Conservation (phyloP, 2,797 vertebrate species). For the Microtus californicus region DNA sequence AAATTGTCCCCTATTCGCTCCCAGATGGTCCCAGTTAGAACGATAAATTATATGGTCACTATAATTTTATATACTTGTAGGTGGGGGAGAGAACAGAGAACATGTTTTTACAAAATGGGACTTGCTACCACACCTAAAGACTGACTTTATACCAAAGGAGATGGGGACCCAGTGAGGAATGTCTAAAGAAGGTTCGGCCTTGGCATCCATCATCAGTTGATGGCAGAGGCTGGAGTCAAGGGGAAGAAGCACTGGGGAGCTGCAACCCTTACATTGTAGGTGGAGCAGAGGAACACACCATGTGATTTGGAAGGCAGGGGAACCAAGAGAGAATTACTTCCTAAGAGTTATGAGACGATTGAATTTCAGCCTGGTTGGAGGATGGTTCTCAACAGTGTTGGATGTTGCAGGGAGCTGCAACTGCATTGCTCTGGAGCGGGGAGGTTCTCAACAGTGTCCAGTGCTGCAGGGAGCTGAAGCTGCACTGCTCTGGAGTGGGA, state of each 20-base stretch:
- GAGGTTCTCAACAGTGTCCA: too few species aligned
- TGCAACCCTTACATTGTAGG: not conserved
- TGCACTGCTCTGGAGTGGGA: too few species aligned
- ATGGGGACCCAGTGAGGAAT: not conserved
- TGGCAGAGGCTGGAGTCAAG: not conserved
- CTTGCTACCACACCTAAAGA: not conserved
- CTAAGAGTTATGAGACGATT: not conserved
- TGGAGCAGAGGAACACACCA: not conserved
- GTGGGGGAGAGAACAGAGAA: not conserved
- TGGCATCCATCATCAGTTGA: not conserved
- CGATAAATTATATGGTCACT: constrained; percentile 1
- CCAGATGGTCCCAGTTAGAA: constrained; percentile 3
- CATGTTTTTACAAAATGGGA: not conserved
- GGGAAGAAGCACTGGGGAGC: not conserved
- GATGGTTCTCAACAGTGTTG: too few species aligned
- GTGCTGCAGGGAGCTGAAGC: too few species aligned
- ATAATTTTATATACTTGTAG: not conserved
- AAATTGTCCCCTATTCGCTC: constrained; percentile 28
- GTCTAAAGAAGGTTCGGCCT: not conserved
- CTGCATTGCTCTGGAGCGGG: too few species aligned
- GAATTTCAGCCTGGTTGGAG: not conserved
- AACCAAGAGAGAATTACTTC: not conserved
- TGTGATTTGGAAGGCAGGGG: not conserved
- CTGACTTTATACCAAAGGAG: not conserved
- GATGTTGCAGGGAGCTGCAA: too few species aligned